Evolutionary conservation across 92 coral and sea anemone genomes (phyloP), one percentile per base, ranked within the genome.

Genomic region (Porites evermanni): DNA sequence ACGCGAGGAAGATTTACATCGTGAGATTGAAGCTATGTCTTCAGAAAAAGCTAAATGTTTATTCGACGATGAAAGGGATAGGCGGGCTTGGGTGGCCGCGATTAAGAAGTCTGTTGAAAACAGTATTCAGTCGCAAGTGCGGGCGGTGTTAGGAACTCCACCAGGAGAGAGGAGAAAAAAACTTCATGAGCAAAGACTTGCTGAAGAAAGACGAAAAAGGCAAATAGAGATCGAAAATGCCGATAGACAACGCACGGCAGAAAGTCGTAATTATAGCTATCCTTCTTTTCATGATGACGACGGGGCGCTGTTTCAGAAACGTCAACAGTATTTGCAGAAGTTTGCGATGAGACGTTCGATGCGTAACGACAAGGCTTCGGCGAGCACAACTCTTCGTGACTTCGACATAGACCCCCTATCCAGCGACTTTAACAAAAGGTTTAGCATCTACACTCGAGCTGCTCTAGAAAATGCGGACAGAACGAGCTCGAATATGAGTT

Each of bases 121-220:
- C 14, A 95, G 85, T 74, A 95, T 96, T 78, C 98, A 96, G 59
- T 81, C 88, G 20, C 93, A 94, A 86, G 99, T 96, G 2, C 84
- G 99, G 32, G 96, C 95, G 4, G 96, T 88, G 9, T 64, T 96
- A 4, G 99, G 99, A 8, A 89, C 99, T 2, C 99, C 99, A 21
- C 98, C 98, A 10, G 86, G 88, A 21, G 94, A 89, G 47, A 93
- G 93, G 61, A 87, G 92, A 38, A 90, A 92, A 80, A 91, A 92
- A 80, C 86, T 83, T 21, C 75, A 79, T 20, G 95, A 84, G 71
- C 70, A 85, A 71, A 84, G 92, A 67, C 83, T 83, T 19, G 95
- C 92, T 18, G 98, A 94, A 70, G 92, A 91, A 50, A 85, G 91
- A 17, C 77, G 85, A 56, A 88, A 72, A 14, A 85, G 84, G 68